Evolutionary conservation across 1,140 invertebrate species (phyloP), one percentile per base, ranked within the genome.

Genomic region (Aplysia californica): DNA sequence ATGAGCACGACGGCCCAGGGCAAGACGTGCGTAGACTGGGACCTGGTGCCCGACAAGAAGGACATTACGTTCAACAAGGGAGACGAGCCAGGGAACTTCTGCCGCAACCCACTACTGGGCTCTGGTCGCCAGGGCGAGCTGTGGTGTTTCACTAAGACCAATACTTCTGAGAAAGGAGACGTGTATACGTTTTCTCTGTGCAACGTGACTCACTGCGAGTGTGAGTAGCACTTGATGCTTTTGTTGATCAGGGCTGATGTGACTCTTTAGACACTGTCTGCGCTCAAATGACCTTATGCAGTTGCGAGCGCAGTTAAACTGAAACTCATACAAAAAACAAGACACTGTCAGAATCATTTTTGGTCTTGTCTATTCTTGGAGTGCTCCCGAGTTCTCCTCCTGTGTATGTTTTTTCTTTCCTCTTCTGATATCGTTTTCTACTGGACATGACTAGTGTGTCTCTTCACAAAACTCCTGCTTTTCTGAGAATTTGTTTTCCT

Each of bases 71-170:
- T 73, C 61, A 31, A 58, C 23, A 18, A 35, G 5, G 50, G 41
- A 6, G 70, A 73, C 23, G 56, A 59, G 1, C 70, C 70, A 3
- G 31, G 31, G 58, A 59, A 73, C 18, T 73, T 23, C 38, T 73
- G 70, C 33, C 44, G 70, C 38, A 73, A 73, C 35, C 70, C 70
- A 38, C 4, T 18, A 31, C 2, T 59, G 38, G 5, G 31, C 41
- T 15, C 31, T 20, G 31, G 35, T 20, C n/a, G 41, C 21, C 70
- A 44, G 5, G 56, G n/a, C 56, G 20, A 33, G 23, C 21, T 70
- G 20, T 73, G 70, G 70, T 73, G 70, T 39, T 73, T 23, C 55
- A 58, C 55, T 71, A 50, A 29, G 29, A 71, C 18, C 18, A 56
- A 15, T 56, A 71, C 2, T 20, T 15, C 5, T 71, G 69, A 33